Evolutionary conservation across 2,797 vertebrate genomes (phyloP).

Genomic region (Centroberyx gerrardi): DNA sequence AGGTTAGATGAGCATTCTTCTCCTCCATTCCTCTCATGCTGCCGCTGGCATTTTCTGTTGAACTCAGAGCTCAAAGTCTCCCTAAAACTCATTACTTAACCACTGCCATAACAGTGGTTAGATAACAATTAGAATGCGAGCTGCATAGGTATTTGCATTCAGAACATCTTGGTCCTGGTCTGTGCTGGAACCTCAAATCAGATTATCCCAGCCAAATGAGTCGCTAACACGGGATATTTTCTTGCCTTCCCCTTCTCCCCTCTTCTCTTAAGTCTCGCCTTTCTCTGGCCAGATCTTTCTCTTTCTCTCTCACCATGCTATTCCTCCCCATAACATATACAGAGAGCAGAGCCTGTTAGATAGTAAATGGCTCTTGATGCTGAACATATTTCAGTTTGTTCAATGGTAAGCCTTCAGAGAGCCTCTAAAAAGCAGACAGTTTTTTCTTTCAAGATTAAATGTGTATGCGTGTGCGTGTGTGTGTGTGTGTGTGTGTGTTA

Average conservation of each 20-base stretch:
- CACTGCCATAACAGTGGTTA: slow-evolving; percentile 43
- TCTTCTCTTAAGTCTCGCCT: slow-evolving; percentile 24
- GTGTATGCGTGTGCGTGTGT: slow-evolving; percentile 29
- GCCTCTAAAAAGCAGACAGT: slow-evolving; percentile 51
- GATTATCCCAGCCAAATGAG: slow-evolving; percentile 58
- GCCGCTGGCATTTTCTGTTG: slow-evolving; percentile 12
- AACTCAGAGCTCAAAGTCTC: slow-evolving; percentile 74
- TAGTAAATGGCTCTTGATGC: slow-evolving; percentile 49
- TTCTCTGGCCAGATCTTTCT: slow-evolving; percentile 21
- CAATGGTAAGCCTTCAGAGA: slow-evolving; percentile 65
- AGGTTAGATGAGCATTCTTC: slow-evolving; percentile 78
- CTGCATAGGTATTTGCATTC: slow-evolving; percentile 34
- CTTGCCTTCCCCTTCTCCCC: slow-evolving; percentile 35
- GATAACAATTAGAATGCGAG: slow-evolving; percentile 46
- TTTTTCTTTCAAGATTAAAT: slow-evolving; percentile 69
- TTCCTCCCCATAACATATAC: slow-evolving; percentile 37
- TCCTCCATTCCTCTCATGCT: slow-evolving; percentile 53
- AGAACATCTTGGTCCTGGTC: slow-evolving; percentile 55
- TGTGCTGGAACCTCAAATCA: slow-evolving; percentile 55
- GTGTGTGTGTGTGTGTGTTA: slow-evolving; percentile 33
- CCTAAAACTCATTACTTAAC: slow-evolving; percentile 64
- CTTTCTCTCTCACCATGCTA: slow-evolving; percentile 29
- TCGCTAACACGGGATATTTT: slow-evolving; percentile 32
- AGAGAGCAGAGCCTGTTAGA: slow-evolving; percentile 48
- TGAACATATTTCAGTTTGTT: slow-evolving; percentile 70